A percentile compares a stretch with the other conserved stretches of the same genome.
Conservation (phyloP, 1,140 invertebrate genomes). For the Copidosoma floridanum region DNA sequence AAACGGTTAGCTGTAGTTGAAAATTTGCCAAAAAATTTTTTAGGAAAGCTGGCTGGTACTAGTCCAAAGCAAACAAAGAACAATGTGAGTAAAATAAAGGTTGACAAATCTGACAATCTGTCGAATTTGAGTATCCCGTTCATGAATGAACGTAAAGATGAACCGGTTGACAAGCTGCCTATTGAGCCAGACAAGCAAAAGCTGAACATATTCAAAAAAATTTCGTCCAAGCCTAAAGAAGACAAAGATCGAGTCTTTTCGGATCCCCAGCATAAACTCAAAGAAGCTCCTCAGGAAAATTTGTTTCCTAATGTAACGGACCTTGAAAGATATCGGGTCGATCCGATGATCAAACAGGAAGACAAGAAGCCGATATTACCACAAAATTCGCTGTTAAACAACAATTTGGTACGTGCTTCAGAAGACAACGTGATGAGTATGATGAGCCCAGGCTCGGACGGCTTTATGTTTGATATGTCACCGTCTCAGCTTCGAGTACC, state of each 20-base stretch:
- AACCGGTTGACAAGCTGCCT: slow-evolving; percentile 66
- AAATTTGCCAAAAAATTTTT: background rate
- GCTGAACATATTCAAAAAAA: slow-evolving; percentile 83
- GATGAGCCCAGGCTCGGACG: slow-evolving; percentile 41
- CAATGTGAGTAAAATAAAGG: slow-evolving; percentile 36
- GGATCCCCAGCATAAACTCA: slow-evolving; percentile 53
- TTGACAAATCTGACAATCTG: slow-evolving; percentile 40
- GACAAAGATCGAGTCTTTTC: slow-evolving; percentile 59
- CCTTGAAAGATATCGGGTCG: slow-evolving; percentile 41
- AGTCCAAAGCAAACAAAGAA: slow-evolving; percentile 20
- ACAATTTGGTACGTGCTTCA: background rate
- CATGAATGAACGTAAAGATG: slow-evolving; percentile 43
- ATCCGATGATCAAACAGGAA: slow-evolving; percentile 39
- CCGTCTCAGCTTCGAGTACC: slow-evolving; percentile 57
- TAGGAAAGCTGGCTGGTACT: slow-evolving; percentile 11
- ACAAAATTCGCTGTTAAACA: slow-evolving; percentile 2
- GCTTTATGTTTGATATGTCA: slow-evolving; percentile 57
- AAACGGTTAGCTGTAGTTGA: background rate
- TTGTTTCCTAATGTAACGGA: slow-evolving; percentile 55
- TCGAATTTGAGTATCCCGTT: background rate
- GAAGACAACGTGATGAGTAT: slow-evolving; percentile 41
- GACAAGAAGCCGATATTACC: slow-evolving; percentile 39
- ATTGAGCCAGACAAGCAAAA: slow-evolving; percentile 80
- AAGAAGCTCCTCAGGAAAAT: slow-evolving; percentile 51
- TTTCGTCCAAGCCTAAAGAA: slow-evolving; percentile 66